These are phyloP conservation scores for Trachelipus rathkii DNA, from an alignment of 1,140 invertebrate species.

Conservation along the genomic window DNA sequence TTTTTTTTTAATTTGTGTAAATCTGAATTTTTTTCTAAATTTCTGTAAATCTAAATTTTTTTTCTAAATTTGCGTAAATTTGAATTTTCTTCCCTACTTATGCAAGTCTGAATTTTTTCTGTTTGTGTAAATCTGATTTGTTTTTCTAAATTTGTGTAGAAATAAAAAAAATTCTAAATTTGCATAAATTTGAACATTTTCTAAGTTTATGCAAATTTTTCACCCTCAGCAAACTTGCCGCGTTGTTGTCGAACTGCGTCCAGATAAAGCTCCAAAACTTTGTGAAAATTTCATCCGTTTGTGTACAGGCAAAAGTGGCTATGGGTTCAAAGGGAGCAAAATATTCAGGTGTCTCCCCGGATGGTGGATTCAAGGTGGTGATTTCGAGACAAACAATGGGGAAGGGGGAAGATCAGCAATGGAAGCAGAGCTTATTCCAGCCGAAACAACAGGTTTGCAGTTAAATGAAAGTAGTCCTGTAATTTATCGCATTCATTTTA, in stretches of 20 bases:
- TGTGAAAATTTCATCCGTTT: conserved; percentile 85
- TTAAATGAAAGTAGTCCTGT: too few species aligned
- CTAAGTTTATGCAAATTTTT: too few species aligned
- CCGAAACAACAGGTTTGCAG: conserved; percentile 71
- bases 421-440: conserved; percentile 72
- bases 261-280: conserved; percentile 82
- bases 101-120: too few species aligned
- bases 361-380: conserved; percentile 52
- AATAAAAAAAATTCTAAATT: too few species aligned
- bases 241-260: conserved; percentile 63
- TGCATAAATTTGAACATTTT: too few species aligned
- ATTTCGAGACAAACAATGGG: conserved; percentile 76
- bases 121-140: too few species aligned
- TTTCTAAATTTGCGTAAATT: too few species aligned
- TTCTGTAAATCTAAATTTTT: too few species aligned
- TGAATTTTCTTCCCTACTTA: too few species aligned
- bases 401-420: conserved; percentile 71
- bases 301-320: conserved; percentile 78
- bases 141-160: too few species aligned
- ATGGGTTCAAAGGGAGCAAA: conserved; percentile 62
- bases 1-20: too few species aligned
- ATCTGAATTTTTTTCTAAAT: too few species aligned
- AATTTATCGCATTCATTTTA: not conserved
- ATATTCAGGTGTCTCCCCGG: conserved; percentile 43
- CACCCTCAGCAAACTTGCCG: conserved; percentile 55